Conservation (phyloP, 2,797 vertebrate species). For the Pteronotus mesoamericanus region DNA sequence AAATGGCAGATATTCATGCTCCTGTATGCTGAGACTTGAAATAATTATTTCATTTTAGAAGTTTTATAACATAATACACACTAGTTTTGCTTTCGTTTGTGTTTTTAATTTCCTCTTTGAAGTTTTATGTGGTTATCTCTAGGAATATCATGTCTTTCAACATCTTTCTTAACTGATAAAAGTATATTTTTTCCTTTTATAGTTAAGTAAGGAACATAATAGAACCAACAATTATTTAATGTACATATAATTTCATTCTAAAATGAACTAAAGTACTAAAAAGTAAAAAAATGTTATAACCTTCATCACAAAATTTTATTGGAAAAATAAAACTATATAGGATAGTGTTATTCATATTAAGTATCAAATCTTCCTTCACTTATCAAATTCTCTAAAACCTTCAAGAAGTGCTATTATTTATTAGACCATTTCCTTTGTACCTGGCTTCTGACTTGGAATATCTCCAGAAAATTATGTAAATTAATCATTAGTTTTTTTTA, state of each 20-base stretch:
- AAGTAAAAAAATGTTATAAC: background rate
- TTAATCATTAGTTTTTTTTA: background rate
- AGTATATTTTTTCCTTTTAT: background rate
- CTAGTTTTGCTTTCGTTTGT: background rate
- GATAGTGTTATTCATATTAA: background rate
- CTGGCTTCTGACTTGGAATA: background rate
- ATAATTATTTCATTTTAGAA: background rate
- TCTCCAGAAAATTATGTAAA: background rate
- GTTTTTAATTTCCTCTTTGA: background rate
- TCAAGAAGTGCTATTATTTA: background rate
- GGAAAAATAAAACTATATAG: background rate
- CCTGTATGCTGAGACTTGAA: background rate
- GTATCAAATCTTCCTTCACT: background rate
- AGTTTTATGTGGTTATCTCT: background rate
- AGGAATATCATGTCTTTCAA: background rate
- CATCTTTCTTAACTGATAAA: background rate
- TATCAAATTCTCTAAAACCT: background rate
- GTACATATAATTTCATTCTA: background rate
- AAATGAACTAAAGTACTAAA: background rate
- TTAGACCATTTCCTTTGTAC: background rate
- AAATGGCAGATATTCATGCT: background rate
- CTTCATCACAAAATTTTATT: background rate
- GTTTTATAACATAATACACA: background rate
- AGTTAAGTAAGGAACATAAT: background rate
- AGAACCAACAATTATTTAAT: background rate